Evolutionary conservation across 2,797 vertebrate species (phyloP).

Genomic region (Allobates femoralis): DNA sequence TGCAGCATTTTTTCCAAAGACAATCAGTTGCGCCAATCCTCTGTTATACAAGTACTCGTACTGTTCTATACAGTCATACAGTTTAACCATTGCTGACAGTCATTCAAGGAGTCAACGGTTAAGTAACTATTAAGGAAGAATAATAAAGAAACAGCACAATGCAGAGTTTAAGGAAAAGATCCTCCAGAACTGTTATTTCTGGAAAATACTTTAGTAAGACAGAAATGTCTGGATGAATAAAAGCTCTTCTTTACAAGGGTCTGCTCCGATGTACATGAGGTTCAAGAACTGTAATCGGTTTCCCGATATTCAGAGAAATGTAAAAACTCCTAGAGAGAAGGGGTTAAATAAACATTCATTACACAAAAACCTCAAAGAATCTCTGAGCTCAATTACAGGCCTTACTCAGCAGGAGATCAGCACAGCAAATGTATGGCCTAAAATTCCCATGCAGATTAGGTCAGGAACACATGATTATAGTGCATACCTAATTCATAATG

Average conservation of each 20-base stretch:
- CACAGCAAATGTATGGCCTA: constrained; percentile 35
- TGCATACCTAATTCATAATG: constrained; percentile 48
- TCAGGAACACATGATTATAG: constrained; percentile 41
- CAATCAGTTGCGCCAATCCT: too few species aligned
- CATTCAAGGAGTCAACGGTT: too few species aligned
- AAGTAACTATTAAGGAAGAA: too few species aligned
- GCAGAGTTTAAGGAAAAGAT: too few species aligned
- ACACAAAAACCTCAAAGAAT: constrained; percentile 28
- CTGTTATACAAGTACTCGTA: too few species aligned
- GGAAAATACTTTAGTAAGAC: background rate
- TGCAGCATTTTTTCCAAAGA: too few species aligned
- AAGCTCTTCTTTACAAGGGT: background rate
- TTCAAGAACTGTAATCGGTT: background rate
- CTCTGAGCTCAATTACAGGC: constrained; percentile 21
- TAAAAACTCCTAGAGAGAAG: background rate
- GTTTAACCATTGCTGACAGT: too few species aligned
- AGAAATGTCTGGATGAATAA: background rate
- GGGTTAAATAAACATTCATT: constrained; percentile 42
- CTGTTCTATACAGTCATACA: too few species aligned
- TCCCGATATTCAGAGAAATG: too few species aligned
- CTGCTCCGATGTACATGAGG: background rate
- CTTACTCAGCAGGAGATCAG: constrained; percentile 13
- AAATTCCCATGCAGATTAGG: constrained; percentile 49
- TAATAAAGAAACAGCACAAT: too few species aligned
- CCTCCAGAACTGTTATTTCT: too few species aligned